Evolutionary conservation across 1,140 invertebrate genomes (phyloP).

Genomic region (Geopemphigus sp.): DNA sequence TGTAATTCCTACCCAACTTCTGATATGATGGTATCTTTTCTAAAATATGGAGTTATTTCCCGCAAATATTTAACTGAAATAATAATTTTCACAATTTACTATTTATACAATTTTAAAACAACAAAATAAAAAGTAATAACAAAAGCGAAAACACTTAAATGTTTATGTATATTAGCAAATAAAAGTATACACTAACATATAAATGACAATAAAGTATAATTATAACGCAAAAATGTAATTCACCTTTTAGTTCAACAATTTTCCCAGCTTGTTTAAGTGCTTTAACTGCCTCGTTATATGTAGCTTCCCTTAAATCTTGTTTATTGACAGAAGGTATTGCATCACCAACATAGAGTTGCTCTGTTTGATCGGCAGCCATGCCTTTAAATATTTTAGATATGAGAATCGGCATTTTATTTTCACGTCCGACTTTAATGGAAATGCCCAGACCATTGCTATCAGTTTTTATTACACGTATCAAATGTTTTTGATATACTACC

Average conservation of each 20-base stretch:
- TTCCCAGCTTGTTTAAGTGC: slow-evolving; percentile 95
- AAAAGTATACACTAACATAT: too few relatives aligned
- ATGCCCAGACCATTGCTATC: slow-evolving; percentile 97
- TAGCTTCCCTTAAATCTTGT: slow-evolving; percentile 92
- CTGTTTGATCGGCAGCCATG: slow-evolving; percentile 96
- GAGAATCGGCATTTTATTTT: slow-evolving; percentile 99
- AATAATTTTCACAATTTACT: slow-evolving; percentile 38
- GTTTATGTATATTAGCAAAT: too few relatives aligned
- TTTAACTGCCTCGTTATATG: slow-evolving; percentile 97
- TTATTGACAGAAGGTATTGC: slow-evolving; percentile 97
- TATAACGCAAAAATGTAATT: too few relatives aligned
- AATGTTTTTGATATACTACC: slow-evolving; percentile 87
- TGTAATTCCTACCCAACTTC: slow-evolving; percentile 94
- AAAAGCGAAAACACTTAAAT: too few relatives aligned
- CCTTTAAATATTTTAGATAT: slow-evolving; percentile 97
- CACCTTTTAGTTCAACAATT: slow-evolving; percentile 96
- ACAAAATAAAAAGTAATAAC: too few relatives aligned
- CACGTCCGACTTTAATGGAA: slow-evolving; percentile 95
- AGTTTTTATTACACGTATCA: slow-evolving; percentile 91
- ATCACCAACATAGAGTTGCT: slow-evolving; percentile 96
- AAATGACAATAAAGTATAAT: not conserved
- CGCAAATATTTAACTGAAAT: slow-evolving; percentile 92
- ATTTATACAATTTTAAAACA: too few relatives aligned
- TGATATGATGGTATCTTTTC: slow-evolving; percentile 91
- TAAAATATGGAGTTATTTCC: slow-evolving; percentile 96